A percentile compares a stretch with the other conserved stretches of the same genome.
Evolutionary conservation across 2,888 invertebrate species (phyloP).

Genomic region (Cerastis leucographa): DNA sequence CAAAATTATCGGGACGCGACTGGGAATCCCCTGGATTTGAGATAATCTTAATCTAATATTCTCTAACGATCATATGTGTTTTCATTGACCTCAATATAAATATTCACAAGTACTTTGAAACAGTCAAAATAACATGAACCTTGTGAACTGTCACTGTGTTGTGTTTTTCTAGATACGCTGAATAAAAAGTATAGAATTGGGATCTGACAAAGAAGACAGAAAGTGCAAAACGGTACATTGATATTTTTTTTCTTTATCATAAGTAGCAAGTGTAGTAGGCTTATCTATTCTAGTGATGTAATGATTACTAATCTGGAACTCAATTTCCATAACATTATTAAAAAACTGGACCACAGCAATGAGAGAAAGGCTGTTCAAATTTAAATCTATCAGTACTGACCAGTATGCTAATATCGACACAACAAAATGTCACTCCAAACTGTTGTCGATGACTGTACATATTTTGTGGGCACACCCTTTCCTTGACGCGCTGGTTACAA

Average conservation of each 20-base stretch:
- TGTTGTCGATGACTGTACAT: conserved; percentile 87
- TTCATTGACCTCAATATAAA: background rate
- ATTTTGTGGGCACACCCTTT: conserved; percentile 84
- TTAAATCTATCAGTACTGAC: conserved; percentile 81
- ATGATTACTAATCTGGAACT: background rate
- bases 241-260: background rate
- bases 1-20: background rate
- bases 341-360: conserved; percentile 62
- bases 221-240: background rate
- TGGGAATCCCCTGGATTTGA: conserved; percentile 11
- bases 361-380: conserved; percentile 82
- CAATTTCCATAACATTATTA: conserved; percentile 9
- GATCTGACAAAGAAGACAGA: background rate
- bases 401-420: conserved; percentile 86
- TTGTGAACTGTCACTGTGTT: background rate
- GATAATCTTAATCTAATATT: background rate
- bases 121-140: background rate
- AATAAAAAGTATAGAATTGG: background rate
- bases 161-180: background rate
- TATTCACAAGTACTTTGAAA: background rate
- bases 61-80: background rate
- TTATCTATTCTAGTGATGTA: background rate
- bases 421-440: conserved; percentile 84
- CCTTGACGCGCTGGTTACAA: conserved; percentile 74
- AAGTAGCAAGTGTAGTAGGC: background rate